Evolutionary conservation across 2,888 invertebrate genomes (phyloP).

Genomic region (Autographa pulchrina): DNA sequence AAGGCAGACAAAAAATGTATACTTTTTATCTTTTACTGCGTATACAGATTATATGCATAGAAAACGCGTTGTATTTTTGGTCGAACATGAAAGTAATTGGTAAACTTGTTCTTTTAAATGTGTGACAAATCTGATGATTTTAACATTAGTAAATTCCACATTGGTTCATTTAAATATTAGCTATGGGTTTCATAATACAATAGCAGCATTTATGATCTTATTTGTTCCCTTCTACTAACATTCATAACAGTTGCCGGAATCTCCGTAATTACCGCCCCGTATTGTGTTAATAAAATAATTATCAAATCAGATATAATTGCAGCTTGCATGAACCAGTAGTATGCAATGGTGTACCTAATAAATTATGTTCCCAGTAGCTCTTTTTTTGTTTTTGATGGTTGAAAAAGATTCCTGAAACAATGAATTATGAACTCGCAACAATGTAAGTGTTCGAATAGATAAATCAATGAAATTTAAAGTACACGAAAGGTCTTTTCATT

Average conservation of each 20-base stretch:
- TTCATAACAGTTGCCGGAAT: neutral
- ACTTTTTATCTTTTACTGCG: too few relatives aligned
- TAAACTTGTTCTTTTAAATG: neutral
- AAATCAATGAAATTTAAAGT: conserved; percentile 28
- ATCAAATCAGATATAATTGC: too few relatives aligned
- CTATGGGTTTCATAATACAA: neutral
- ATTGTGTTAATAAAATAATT: neutral
- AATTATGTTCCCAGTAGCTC: too few relatives aligned
- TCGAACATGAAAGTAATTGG: neutral
- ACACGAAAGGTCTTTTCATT: conserved; percentile 34
- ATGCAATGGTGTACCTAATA: too few relatives aligned
- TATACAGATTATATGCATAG: neutral
- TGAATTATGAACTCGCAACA: too few relatives aligned
- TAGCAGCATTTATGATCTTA: neutral
- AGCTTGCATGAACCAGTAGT: too few relatives aligned
- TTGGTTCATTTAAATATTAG: too few relatives aligned
- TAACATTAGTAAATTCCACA: too few relatives aligned
- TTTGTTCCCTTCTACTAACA: neutral
- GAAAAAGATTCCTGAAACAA: conserved; percentile 30
- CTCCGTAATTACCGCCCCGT: neutral
- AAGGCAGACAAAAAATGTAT: too few relatives aligned
- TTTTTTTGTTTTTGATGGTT: conserved; percentile 13
- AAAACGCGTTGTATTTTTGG: neutral
- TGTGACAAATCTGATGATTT: neutral
- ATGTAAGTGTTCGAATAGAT: conserved; percentile 27